These are phyloP conservation scores for Euglossa dilemma DNA, from an alignment of 1,140 invertebrate genomes.

Conservation along the genomic window DNA sequence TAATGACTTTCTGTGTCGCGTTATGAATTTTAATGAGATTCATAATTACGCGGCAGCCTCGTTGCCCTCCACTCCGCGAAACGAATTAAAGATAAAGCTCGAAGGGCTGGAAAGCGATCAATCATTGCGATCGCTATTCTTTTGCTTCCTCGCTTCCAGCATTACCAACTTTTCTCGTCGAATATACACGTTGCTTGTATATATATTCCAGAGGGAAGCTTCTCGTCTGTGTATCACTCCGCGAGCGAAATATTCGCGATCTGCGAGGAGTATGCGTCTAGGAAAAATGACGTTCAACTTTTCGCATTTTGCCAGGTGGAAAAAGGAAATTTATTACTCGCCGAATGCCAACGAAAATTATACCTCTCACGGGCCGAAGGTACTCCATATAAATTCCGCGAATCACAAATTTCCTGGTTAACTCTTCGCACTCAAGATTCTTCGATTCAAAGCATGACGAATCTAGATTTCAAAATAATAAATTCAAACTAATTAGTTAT, in stretches of 20 bases:
- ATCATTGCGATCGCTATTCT: neutral
- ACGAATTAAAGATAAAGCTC: neutral
- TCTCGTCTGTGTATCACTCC: neutral
- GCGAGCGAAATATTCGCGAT: too few relatives aligned
- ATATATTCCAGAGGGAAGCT: neutral
- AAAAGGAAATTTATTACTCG: neutral
- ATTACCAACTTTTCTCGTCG: neutral
- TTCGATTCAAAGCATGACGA: too few relatives aligned
- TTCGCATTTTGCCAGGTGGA: neutral
- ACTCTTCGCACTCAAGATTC: too few relatives aligned
- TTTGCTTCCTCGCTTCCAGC: neutral
- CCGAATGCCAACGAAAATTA: too few relatives aligned
- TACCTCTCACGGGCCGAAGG: too few relatives aligned
- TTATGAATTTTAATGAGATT: conserved; percentile 79
- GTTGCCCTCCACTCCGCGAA: neutral
- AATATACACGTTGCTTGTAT: too few relatives aligned
- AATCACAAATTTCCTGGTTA: too few relatives aligned
- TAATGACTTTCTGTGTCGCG: conserved; percentile 74
- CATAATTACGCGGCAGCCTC: conserved; percentile 74
- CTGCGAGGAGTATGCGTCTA: too few relatives aligned
- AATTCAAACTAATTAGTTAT: too few relatives aligned
- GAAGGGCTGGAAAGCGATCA: conserved; percentile 36
- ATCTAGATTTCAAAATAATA: too few relatives aligned
- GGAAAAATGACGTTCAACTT: neutral
- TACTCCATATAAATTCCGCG: neutral